phyloP scores from a whole-genome alignment of 2,888 invertebrate species.

The Gasteruption jaculator region DNA sequence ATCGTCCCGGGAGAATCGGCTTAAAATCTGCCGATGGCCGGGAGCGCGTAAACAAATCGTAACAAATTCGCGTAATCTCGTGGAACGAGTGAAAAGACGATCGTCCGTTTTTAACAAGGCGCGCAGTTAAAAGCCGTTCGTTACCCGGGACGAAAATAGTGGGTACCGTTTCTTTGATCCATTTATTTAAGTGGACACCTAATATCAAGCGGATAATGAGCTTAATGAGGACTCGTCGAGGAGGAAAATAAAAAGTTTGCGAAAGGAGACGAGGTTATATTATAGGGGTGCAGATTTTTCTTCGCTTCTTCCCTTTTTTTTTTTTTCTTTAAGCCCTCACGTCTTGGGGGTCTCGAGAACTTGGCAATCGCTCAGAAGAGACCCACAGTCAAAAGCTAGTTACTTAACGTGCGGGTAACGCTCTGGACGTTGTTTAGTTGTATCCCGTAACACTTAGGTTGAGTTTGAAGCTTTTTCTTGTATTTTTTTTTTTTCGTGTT shows the following conservation, averaged over 20 bases:
- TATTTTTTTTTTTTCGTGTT: neutral
- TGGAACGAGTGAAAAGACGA: too few relatives aligned
- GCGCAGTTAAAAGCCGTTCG: too few relatives aligned
- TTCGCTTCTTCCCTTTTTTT: constrained; percentile 17
- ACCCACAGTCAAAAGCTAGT: constrained; percentile 41
- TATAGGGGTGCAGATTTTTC: constrained; percentile 27
- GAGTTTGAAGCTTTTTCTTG: too few relatives aligned
- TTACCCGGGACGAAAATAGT: too few relatives aligned
- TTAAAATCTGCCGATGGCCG: too few relatives aligned
- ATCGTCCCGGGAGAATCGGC: too few relatives aligned
- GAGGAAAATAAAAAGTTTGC: constrained; percentile 31
- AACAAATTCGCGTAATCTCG: too few relatives aligned
- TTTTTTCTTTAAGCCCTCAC: constrained; percentile 17
- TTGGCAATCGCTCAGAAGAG: constrained; percentile 41
- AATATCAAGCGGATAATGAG: constrained; percentile 39
- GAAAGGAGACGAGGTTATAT: too few relatives aligned
- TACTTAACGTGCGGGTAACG: constrained; percentile 40
- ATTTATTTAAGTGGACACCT: too few relatives aligned
- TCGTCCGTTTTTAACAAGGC: too few relatives aligned
- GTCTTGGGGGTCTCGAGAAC: constrained; percentile 28
- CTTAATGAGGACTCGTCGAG: constrained; percentile 38
- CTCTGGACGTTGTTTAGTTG: constrained; percentile 37
- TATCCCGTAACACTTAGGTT: constrained; percentile 27
- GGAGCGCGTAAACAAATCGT: too few relatives aligned
- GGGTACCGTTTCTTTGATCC: too few relatives aligned